A percentile compares a stretch with the other conserved stretches of the same genome.
Evolutionary conservation across 2,113 vertebrate genomes (phyloP).

Genomic region (Rhea pennata): DNA sequence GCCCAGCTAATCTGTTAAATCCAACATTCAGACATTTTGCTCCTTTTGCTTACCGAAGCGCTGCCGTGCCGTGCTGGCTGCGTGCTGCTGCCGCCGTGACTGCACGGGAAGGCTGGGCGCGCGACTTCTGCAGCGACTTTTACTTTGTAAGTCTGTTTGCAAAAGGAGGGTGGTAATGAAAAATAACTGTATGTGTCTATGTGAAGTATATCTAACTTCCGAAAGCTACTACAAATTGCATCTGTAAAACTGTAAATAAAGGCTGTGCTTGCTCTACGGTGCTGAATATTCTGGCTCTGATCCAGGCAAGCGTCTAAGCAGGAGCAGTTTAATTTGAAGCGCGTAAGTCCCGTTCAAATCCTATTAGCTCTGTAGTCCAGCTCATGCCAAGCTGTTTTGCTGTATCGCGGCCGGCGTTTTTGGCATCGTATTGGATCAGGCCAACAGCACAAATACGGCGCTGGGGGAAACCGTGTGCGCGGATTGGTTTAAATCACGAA

Average conservation of each 20-base stretch:
- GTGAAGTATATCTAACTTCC: neutral
- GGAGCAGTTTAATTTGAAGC: neutral
- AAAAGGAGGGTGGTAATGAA: neutral
- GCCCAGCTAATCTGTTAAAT: neutral
- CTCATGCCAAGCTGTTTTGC: neutral
- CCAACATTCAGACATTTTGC: neutral
- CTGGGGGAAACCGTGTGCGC: neutral
- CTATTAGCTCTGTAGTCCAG: neutral
- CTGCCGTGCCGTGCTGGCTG: no score
- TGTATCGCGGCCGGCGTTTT: neutral
- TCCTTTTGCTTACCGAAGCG: neutral
- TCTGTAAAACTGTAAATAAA: neutral
- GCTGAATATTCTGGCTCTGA: neutral
- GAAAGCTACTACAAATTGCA: neutral
- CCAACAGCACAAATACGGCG: neutral
- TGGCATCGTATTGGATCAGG: neutral
- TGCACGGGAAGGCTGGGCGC: no score
- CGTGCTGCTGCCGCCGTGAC: no score
- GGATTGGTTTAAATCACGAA: neutral
- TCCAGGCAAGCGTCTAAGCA: neutral
- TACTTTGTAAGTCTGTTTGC: neutral
- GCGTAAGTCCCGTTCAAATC: neutral
- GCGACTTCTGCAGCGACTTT: fast-evolving
- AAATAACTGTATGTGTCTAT: neutral
- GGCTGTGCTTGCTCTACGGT: neutral